Conservation (phyloP, 2,797 vertebrate species). For the Paedocypris micromegethes region DNA sequence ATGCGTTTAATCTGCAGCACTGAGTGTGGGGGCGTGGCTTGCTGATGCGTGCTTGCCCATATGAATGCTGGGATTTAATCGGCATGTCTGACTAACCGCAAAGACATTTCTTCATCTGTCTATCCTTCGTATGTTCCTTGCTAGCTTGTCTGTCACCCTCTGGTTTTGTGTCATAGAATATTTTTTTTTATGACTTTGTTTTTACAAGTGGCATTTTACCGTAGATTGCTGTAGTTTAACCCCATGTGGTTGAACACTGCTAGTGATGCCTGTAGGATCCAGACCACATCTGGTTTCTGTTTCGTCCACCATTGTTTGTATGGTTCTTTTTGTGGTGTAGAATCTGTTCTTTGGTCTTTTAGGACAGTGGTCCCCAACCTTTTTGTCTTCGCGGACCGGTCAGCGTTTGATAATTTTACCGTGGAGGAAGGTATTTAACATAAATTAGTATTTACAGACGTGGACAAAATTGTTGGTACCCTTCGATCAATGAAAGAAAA, state of each 20-base stretch:
- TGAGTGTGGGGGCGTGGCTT: constrained; percentile 53
- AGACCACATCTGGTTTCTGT: constrained; percentile 33
- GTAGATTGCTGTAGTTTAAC: constrained; percentile 9
- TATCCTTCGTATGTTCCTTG: neutral
- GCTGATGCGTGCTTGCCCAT: constrained; percentile 29
- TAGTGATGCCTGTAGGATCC: constrained; percentile 36
- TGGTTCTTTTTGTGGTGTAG: constrained; percentile 4
- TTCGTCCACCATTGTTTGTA: constrained; percentile 11
- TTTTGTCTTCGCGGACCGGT: too few relatives aligned
- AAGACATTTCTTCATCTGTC: constrained; percentile 27
- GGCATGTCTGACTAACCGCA: constrained; percentile 62
- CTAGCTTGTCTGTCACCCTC: constrained; percentile 1
- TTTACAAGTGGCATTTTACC: too few relatives aligned
- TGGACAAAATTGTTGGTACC: too few relatives aligned
- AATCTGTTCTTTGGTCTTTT: constrained; percentile 1
- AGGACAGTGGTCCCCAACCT: too few relatives aligned
- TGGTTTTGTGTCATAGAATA: constrained; percentile 13
- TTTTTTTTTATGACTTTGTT: too few relatives aligned
- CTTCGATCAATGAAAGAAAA: too few relatives aligned
- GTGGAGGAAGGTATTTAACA: too few relatives aligned
- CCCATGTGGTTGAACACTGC: constrained; percentile 5
- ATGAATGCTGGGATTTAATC: constrained; percentile 52
- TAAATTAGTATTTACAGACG: too few relatives aligned
- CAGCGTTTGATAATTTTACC: too few relatives aligned
- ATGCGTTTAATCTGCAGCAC: constrained; percentile 1